Percentiles rank a stretch among this genome's conserved stretches.
phyloP scores from a whole-genome alignment of 2,797 vertebrate species.

The Nannoperca australis region DNA sequence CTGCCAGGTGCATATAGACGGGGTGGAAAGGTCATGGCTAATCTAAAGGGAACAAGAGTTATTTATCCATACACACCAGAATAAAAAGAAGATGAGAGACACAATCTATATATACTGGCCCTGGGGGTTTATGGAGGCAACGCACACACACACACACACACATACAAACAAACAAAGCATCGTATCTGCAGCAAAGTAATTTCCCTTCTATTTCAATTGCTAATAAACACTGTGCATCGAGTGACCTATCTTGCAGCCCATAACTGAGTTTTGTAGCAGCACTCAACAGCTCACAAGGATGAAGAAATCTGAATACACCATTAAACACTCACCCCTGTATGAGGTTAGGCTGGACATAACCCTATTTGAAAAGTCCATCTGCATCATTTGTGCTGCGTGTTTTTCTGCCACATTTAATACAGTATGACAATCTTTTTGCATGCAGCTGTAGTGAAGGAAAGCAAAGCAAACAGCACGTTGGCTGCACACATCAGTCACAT shows the following conservation, averaged over 20 bases:
- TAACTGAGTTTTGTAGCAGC: conserved; percentile 58
- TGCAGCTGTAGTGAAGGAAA: conserved; percentile 56
- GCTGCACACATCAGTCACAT: conserved; percentile 78
- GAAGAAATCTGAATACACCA: conserved; percentile 55
- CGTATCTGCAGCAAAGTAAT: conserved; percentile 71
- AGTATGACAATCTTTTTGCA: conserved; percentile 57
- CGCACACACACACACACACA: conserved; percentile 14
- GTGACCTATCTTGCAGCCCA: conserved; percentile 61
- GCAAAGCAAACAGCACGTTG: conserved; percentile 69
- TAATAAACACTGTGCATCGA: conserved; percentile 71
- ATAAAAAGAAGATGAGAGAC: conserved; percentile 78
- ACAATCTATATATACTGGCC: conserved; percentile 77
- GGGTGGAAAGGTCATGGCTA: conserved; percentile 82
- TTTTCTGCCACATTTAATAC: conserved; percentile 63
- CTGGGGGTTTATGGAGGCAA: conserved; percentile 66
- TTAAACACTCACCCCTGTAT: conserved; percentile 54
- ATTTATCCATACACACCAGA: conserved; percentile 83
- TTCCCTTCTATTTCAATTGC: conserved; percentile 72
- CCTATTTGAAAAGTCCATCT: conserved; percentile 49
- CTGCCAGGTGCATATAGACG: conserved; percentile 67
- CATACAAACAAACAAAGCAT: conserved; percentile 41
- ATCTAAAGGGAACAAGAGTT: conserved; percentile 81
- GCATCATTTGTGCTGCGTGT: conserved; percentile 61
- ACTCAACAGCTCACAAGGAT: conserved; percentile 60
- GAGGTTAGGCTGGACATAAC: conserved; percentile 55